These are phyloP conservation scores for Dicyrtomina minuta DNA, from an alignment of 2,888 invertebrate species.

Conservation along the genomic window DNA sequence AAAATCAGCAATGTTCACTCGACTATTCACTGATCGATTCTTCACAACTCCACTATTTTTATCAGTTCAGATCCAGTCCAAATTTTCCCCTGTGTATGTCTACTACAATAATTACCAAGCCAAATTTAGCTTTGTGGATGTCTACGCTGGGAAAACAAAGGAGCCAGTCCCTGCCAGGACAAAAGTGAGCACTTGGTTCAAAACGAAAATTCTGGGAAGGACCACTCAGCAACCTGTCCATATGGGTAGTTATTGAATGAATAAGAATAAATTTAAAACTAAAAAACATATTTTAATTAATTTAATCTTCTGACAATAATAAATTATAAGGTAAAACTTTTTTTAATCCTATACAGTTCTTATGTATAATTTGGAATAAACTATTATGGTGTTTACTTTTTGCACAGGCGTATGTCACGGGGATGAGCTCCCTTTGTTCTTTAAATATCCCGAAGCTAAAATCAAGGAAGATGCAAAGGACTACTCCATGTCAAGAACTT, in stretches of 20 bases:
- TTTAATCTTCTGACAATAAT: too few species aligned
- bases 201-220: conserved; percentile 45
- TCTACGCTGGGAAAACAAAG: conserved; percentile 57
- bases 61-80: conserved; percentile 29
- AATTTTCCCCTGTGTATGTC: conserved; percentile 57
- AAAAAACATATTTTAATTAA: too few species aligned
- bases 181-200: conserved; percentile 47
- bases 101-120: conserved; percentile 61
- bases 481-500: conserved; percentile 16
- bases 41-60: conserved; percentile 35
- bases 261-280: too few species aligned
- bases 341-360: conserved; percentile 3
- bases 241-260: conserved; percentile 37
- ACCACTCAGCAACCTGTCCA: conserved; percentile 40
- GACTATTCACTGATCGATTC: conserved; percentile 43
- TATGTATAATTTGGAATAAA: background rate
- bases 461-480: conserved; percentile 13
- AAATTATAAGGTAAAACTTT: too few species aligned
- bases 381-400: too few species aligned
- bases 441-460: background rate
- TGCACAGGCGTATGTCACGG: conserved; percentile 15
- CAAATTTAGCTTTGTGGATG: conserved; percentile 57
- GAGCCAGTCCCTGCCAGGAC: conserved; percentile 42
- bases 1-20: conserved; percentile 42
- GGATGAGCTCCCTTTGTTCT: conserved; percentile 24